phyloP scores from a whole-genome alignment of 2,888 invertebrate species.

The Luffia ferchaultella region DNA sequence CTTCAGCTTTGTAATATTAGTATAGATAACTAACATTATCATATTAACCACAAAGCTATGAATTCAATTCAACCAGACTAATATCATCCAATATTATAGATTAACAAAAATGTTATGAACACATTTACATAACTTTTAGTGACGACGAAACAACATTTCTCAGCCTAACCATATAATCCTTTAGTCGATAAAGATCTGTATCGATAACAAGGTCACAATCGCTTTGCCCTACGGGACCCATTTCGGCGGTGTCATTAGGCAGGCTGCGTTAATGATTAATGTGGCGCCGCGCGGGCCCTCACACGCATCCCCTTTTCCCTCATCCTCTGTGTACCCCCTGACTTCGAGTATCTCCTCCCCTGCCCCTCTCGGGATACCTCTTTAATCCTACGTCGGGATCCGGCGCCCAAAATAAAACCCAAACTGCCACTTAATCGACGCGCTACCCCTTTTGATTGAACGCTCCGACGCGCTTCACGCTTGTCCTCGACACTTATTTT shows the following conservation, averaged over 20 bases:
- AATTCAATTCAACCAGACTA: too few relatives aligned
- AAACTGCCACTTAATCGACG: slow-evolving; percentile 54
- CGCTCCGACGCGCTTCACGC: slow-evolving; percentile 21
- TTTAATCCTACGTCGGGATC: not conserved
- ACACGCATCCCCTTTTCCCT: slow-evolving; percentile 29
- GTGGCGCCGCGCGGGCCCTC: slow-evolving; percentile 43
- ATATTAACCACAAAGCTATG: too few relatives aligned
- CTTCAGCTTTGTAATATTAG: too few relatives aligned
- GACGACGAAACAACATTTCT: not conserved
- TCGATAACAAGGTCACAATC: slow-evolving; percentile 20
- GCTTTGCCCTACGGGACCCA: slow-evolving; percentile 34
- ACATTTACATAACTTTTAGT: not conserved
- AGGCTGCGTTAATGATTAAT: slow-evolving; percentile 65
- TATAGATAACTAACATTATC: too few relatives aligned
- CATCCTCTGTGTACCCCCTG: slow-evolving; percentile 13
- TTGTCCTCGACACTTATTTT: slow-evolving; percentile 23
- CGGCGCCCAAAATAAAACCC: slow-evolving; percentile 49
- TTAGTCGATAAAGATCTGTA: slow-evolving; percentile 8
- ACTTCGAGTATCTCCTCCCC: slow-evolving; percentile 10
- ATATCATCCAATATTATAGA: too few relatives aligned
- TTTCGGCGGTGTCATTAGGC: slow-evolving; percentile 64
- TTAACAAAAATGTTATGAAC: too few relatives aligned
- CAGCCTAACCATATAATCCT: not conserved
- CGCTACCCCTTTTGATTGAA: slow-evolving; percentile 61
- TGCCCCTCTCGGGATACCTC: slow-evolving; percentile 25